Percentiles rank a stretch among this genome's conserved stretches.
Conservation (phyloP, 2,797 vertebrate species). For the Rhinophrynus dorsalis region DNA sequence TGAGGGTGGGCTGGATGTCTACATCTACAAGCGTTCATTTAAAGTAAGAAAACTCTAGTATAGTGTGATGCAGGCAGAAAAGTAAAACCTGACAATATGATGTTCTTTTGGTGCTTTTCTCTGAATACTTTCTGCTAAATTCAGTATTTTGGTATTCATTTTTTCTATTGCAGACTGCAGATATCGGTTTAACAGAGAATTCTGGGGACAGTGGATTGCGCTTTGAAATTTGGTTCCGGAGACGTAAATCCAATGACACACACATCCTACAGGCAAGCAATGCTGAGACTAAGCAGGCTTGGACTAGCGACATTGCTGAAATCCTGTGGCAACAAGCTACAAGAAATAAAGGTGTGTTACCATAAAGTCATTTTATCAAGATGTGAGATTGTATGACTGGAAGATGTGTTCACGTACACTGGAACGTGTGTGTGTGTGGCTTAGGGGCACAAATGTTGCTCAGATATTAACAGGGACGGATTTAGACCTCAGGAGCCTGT, state of each 20-base stretch:
- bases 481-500: too few relatives aligned
- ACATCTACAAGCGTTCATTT: conserved; percentile 92
- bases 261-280: conserved; percentile 83
- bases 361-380: not conserved
- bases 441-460: too few relatives aligned
- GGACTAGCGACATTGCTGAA: conserved; percentile 84
- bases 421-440: too few relatives aligned
- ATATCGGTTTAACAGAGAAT: conserved; percentile 92
- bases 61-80: not conserved
- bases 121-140: not conserved
- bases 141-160: not conserved
- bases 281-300: conserved; percentile 78
- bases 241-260: conserved; percentile 86
- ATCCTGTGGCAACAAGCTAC: conserved; percentile 94
- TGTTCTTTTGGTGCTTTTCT: too few relatives aligned
- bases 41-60: conserved; percentile 81
- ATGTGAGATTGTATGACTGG: too few relatives aligned
- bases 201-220: conserved; percentile 79
- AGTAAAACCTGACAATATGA: too few relatives aligned
- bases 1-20: conserved; percentile 81
- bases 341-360: conserved; percentile 84
- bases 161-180: conserved; percentile 76
- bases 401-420: too few relatives aligned
- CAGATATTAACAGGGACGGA: too few relatives aligned
- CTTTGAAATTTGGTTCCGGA: conserved; percentile 96